phyloP scores from a whole-genome alignment of 2,888 invertebrate species.

The Erebia aethiops region DNA sequence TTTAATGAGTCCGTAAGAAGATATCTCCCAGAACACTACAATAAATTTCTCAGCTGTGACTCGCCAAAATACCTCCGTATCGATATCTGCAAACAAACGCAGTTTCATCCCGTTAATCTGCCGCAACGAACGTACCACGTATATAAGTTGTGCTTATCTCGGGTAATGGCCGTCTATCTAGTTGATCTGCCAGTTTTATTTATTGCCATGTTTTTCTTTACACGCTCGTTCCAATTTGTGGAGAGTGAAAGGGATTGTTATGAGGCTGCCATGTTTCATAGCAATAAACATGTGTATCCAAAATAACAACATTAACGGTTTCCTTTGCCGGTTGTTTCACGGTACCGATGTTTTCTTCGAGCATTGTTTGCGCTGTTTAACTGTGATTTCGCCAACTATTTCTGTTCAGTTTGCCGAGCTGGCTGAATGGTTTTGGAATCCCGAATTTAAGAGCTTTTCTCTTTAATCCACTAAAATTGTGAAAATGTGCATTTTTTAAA shows the following conservation, averaged over 20 bases:
- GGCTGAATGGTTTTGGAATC: constrained; percentile 26
- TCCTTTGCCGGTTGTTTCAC: constrained; percentile 59
- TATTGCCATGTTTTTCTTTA: constrained; percentile 82
- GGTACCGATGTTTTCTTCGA: constrained; percentile 61
- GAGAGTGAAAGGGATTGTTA: constrained; percentile 83
- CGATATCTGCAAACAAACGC: constrained; percentile 80
- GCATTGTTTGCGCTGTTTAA: constrained; percentile 46
- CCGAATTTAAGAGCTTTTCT: constrained; percentile 36
- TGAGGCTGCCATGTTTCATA: constrained; percentile 81
- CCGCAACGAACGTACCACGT: constrained; percentile 72
- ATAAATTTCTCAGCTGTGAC: constrained; percentile 78
- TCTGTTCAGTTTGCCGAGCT: constrained; percentile 40
- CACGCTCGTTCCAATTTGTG: constrained; percentile 82
- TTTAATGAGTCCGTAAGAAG: constrained; percentile 83
- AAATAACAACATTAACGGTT: constrained; percentile 78
- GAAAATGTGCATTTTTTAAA: not conserved
- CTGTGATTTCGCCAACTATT: constrained; percentile 42
- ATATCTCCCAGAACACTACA: constrained; percentile 77
- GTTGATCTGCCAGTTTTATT: constrained; percentile 82
- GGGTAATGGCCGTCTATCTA: constrained; percentile 81
- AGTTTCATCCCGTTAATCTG: constrained; percentile 78
- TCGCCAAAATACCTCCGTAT: constrained; percentile 74
- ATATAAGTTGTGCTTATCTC: constrained; percentile 80
- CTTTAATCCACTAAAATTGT: not conserved
- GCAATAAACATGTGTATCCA: constrained; percentile 81